Evolutionary conservation across 2,113 vertebrate genomes (phyloP).

Genomic region (Crotalus helleri): DNA sequence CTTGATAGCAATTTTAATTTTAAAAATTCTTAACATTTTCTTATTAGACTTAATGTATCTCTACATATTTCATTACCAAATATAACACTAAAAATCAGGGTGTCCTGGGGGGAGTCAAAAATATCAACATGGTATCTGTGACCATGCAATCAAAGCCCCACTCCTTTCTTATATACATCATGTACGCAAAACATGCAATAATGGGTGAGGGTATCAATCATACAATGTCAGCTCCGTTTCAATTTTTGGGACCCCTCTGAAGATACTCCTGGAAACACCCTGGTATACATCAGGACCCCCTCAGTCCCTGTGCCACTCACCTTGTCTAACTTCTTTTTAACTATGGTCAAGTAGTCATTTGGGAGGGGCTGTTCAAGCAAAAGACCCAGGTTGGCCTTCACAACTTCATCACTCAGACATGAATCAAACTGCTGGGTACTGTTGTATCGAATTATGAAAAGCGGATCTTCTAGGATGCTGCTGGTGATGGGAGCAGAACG

Average conservation of each 20-base stretch:
- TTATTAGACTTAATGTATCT: not conserved
- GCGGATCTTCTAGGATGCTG: fast-evolving
- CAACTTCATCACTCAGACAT: constrained; percentile 48
- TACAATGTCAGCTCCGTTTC: not conserved
- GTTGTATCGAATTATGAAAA: not conserved
- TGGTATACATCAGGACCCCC: not conserved
- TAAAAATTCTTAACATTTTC: not conserved
- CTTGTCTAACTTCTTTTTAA: constrained; percentile 65
- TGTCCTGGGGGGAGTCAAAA: not conserved
- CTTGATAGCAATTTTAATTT: not conserved
- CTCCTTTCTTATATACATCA: not conserved
- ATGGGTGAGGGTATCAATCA: not conserved
- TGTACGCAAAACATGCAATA: not conserved
- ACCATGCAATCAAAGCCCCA: not conserved
- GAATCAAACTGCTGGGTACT: constrained; percentile 11
- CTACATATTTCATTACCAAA: not conserved
- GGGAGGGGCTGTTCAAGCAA: constrained; percentile 36
- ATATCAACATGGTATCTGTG: not conserved
- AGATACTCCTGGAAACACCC: not conserved
- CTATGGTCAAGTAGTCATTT: fast-evolving
- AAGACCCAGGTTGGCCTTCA: constrained; percentile 50
- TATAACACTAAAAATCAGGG: not conserved
- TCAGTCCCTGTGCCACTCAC: constrained; percentile 34
- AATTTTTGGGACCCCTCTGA: not conserved
- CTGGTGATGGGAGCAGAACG: not conserved